Percentiles rank a stretch among this genome's conserved stretches.
These are phyloP conservation scores for Seladonia tumulorum DNA, from an alignment of 2,888 invertebrate genomes.

Conservation along the genomic window DNA sequence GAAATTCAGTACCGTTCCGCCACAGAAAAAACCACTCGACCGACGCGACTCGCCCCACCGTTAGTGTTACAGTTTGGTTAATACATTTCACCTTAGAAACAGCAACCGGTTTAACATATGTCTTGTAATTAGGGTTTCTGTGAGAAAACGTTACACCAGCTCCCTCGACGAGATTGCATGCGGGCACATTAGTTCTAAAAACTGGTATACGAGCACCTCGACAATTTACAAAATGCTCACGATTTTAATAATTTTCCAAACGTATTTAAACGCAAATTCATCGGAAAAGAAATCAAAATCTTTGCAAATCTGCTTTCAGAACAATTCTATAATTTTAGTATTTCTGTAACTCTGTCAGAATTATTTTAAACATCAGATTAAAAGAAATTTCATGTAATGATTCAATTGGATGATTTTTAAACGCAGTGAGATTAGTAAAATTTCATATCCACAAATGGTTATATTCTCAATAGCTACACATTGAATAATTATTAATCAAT, in stretches of 20 bases:
- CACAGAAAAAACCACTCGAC: slow-evolving; percentile 42
- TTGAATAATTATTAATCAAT: too few relatives aligned
- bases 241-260: not conserved
- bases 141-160: slow-evolving; percentile 9
- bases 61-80: slow-evolving; percentile 44
- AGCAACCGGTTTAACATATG: slow-evolving; percentile 17
- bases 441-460: too few relatives aligned
- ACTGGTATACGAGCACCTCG: not conserved
- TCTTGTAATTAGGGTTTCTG: slow-evolving; percentile 22
- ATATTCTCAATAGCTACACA: too few relatives aligned
- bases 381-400: not conserved
- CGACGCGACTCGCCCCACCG: slow-evolving; percentile 29
- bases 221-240: not conserved
- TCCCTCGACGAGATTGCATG: not conserved
- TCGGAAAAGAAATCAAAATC: too few relatives aligned
- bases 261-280: too few relatives aligned
- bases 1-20: slow-evolving; percentile 60
- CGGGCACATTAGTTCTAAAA: not conserved
- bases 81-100: slow-evolving; percentile 29
- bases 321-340: not conserved
- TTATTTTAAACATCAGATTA: not conserved
- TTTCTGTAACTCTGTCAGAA: not conserved
- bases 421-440: too few relatives aligned
- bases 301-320: too few relatives aligned
- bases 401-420: too few relatives aligned